Evolutionary conservation across 2,113 vertebrate species (phyloP), one percentile per base, ranked within the genome.

Genomic region (Mohoua ochrocephala): DNA sequence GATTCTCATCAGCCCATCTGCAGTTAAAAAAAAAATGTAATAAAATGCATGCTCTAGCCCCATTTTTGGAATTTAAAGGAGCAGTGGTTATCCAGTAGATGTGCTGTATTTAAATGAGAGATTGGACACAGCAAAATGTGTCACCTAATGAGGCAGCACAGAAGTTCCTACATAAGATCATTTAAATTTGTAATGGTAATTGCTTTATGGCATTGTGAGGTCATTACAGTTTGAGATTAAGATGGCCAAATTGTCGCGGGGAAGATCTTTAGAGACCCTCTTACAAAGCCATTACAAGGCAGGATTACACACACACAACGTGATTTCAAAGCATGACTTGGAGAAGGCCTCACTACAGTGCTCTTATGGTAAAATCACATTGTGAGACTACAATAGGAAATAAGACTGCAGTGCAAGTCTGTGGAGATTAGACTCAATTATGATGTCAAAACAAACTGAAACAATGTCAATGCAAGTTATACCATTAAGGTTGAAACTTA

Each of bases 391-490:
- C 97, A 96, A 78, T 93, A 91, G 81, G 86, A 97, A 96, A 93
- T 71, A 93, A 97, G 95, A 97, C 82, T 64, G 95, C 85, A 85
- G 82, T 86, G 81, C 70, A 93, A 96, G 93, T 96, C 42, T 89
- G 87, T 89, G 93, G 97, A 96, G 92, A 97, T 98, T 96, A 96
- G 95, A 92, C 96, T 97, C 97, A 96, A 97, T 98, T 97, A 98
- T 81, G 87, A 97, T 97, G 97, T 98, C 97, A 98, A 97, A 98
- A 96, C 96, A 96, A 97, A 97, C 90, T 82, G 95, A 97, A 97
- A 97, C 93, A 97, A 94, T 97, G 97, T 97, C 97, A 97, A 88
- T 94, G 97, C 76, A 92, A 96, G 96, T 95, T 86, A 91, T 95
- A 96, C 91, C 84, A 89, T 96, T 97, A 97, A 91, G 85, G 93